Evolutionary conservation across 2,888 invertebrate genomes (phyloP), one percentile per base, ranked within the genome.

Genomic region (Tanypteryx hageni): DNA sequence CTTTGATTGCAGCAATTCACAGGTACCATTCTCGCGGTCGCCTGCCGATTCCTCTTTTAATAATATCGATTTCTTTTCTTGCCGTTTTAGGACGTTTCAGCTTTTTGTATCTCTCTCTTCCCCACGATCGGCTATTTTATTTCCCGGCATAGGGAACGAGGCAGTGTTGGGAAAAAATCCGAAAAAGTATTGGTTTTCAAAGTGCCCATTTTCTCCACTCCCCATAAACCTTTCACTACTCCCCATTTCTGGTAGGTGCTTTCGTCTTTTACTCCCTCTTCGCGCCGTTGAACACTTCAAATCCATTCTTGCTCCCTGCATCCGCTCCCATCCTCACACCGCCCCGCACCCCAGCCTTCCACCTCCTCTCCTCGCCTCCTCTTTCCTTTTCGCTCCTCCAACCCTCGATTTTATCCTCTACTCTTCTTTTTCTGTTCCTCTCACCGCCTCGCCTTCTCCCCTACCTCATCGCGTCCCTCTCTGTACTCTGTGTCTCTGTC

Each of bases 221-320:
- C 76, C 76, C 76, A 76, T 76, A 76, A 76, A 76, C 76, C 76
- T 27, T 27, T 76, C 76, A 27, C 76, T 76, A 11, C 22, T 18
- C 76, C 11, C 27, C 22, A 13, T 27, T 18, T 14, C 11, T 76
- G 22, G 10, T 76, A 44, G 44, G 44, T 44, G 44, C 44, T 44
- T 44, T 44, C 44, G 44, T 44, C 44, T 44, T 44, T 44, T 44
- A 44, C 44, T 44, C 44, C 44, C 44, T 44, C 44, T 44, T 44
- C 44, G 44, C 44, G 44, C 44, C 44, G 44, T 44, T 44, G 44
- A 44, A 44, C 44, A 44, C 76, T 76, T 22, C 22, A 27, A 11
- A 10, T 76, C 68, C 85, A 31, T 86, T 61, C 61, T 86, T 86
- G 27, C 86, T 59, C 2, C 18, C 59, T 18, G 86, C 89, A 76